phyloP scores from a whole-genome alignment of 2,888 invertebrate genomes.

The Mesoligia furuncula region DNA sequence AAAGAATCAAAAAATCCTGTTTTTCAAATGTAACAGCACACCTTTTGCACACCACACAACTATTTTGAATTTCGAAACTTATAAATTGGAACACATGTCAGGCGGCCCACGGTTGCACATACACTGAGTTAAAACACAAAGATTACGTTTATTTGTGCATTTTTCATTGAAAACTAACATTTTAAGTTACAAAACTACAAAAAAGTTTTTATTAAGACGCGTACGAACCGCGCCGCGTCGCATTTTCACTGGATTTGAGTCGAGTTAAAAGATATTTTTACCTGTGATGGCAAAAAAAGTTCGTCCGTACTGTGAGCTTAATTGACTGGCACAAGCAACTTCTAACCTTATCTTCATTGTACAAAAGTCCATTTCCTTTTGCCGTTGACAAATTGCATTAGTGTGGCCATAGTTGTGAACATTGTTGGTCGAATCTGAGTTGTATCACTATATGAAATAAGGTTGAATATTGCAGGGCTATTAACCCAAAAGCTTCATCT shows the following conservation, averaged over 20 bases:
- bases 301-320: conserved; percentile 74
- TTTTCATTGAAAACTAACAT: conserved; percentile 64
- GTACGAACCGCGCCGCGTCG: conserved; percentile 76
- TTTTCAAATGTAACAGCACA: conserved; percentile 72
- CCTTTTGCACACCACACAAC: conserved; percentile 78
- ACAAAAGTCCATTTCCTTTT: conserved; percentile 61
- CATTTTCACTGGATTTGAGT: conserved; percentile 83
- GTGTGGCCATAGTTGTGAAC: conserved; percentile 74
- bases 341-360: accelerated
- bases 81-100: conserved; percentile 69
- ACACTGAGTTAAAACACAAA: conserved; percentile 67
- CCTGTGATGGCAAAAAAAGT: conserved; percentile 87
- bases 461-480: conserved; percentile 56
- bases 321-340: conserved; percentile 54
- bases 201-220: conserved; percentile 62
- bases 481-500: conserved; percentile 74
- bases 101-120: conserved; percentile 61
- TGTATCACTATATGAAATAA: conserved; percentile 19
- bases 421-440: conserved; percentile 49
- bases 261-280: conserved; percentile 85
- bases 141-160: conserved; percentile 51
- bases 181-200: conserved; percentile 58
- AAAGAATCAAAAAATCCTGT: conserved; percentile 77
- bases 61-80: conserved; percentile 71
- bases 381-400: conserved; percentile 73